A percentile compares a stretch with the other conserved stretches of the same genome.
These are phyloP conservation scores for Drosophila anceps DNA, from an alignment of 2,888 invertebrate genomes.

Conservation along the genomic window DNA sequence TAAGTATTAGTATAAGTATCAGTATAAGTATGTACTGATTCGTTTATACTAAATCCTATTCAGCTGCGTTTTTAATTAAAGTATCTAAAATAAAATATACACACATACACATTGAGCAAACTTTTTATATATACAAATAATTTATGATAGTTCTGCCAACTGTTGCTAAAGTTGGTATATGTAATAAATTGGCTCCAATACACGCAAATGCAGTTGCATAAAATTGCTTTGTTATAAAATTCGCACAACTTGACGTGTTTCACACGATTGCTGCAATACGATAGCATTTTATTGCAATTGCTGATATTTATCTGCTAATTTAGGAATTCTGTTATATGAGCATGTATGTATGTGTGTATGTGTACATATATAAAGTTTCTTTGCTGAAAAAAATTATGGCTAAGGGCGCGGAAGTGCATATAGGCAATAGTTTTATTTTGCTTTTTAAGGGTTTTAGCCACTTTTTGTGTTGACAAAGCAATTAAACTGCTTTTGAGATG, in stretches of 20 bases:
- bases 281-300: slow-evolving; percentile 24
- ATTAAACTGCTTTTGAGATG: neutral
- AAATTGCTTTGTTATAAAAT: slow-evolving; percentile 40
- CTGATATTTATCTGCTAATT: slow-evolving; percentile 51
- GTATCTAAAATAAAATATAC: neutral
- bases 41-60: neutral
- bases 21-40: too few species aligned
- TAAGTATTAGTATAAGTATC: too few species aligned
- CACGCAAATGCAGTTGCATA: neutral
- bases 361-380: neutral
- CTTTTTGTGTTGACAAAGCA: neutral
- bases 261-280: slow-evolving; percentile 45
- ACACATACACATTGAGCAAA: neutral
- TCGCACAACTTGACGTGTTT: slow-evolving; percentile 57
- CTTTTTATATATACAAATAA: neutral
- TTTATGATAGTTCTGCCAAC: neutral
- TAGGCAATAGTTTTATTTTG: neutral
- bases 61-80: neutral
- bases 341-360: neutral
- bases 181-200: slow-evolving; percentile 3
- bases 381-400: neutral
- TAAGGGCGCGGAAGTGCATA: neutral
- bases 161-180: neutral
- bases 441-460: slow-evolving; percentile 8
- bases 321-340: slow-evolving; percentile 23